Evolutionary conservation across 2,113 vertebrate genomes (phyloP).

Genomic region (Hepsetus odoe): DNA sequence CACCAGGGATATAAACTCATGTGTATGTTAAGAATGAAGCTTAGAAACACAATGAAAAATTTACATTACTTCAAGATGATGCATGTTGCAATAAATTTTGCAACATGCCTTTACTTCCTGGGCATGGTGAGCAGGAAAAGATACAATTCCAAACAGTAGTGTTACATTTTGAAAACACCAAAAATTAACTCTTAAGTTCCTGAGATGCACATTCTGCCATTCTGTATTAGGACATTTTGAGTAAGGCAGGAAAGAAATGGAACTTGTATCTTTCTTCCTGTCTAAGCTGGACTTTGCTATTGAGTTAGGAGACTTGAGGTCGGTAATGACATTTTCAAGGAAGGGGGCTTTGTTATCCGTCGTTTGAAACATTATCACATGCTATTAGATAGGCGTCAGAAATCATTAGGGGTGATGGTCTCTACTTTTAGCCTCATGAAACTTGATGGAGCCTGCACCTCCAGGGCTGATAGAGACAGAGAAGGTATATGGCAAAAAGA

Average conservation of each 20-base stretch:
- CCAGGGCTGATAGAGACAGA: not conserved
- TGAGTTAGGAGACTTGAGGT: slow-evolving; percentile 56
- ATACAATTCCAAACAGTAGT: too few species aligned
- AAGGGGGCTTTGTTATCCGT: slow-evolving; percentile 64
- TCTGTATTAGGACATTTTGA: slow-evolving; percentile 32
- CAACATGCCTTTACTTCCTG: too few species aligned
- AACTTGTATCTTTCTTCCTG: not conserved
- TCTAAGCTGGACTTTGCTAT: slow-evolving; percentile 16
- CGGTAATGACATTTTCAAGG: slow-evolving; percentile 68
- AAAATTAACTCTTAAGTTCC: not conserved
- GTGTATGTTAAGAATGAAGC: not conserved
- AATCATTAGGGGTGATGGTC: slow-evolving; percentile 68
- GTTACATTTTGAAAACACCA: too few species aligned
- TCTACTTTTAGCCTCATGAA: slow-evolving; percentile 41
- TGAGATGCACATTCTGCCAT: slow-evolving; percentile 49
- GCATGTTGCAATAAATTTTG: too few species aligned
- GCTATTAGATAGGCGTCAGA: slow-evolving; percentile 70
- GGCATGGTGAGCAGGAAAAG: too few species aligned
- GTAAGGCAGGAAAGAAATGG: slow-evolving; percentile 10
- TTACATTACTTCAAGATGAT: too few species aligned
- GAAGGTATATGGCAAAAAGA: slow-evolving; percentile 11
- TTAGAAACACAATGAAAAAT: not conserved
- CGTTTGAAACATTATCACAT: slow-evolving; percentile 71
- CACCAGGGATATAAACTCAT: not conserved
- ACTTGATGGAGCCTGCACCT: slow-evolving; percentile 49